phyloP scores from a whole-genome alignment of 2,797 vertebrate species.

The Sebastes reedi region DNA sequence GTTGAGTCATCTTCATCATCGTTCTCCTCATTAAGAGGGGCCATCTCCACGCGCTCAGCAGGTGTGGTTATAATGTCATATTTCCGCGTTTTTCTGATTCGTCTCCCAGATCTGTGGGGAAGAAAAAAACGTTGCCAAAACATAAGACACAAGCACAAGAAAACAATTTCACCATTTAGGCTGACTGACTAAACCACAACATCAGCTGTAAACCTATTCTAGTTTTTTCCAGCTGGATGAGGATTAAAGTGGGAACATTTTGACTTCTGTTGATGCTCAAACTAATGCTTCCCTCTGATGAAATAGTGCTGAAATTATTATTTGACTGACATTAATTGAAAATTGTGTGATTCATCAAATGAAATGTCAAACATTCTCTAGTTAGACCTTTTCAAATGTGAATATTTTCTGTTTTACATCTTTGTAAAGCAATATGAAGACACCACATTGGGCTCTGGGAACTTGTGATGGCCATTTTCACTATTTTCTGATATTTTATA shows the following conservation, averaged over 20 bases:
- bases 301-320: background rate
- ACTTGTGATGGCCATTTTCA: background rate
- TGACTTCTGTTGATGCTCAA: background rate
- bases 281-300: background rate
- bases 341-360: background rate
- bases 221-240: background rate
- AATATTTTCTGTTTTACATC: background rate
- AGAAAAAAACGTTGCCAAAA: constrained; percentile 4
- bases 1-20: constrained; percentile 95
- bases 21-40: constrained; percentile 93
- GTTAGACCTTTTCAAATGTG: background rate
- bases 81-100: constrained; percentile 93
- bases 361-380: background rate
- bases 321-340: background rate
- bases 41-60: constrained; percentile 95
- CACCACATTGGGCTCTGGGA: background rate
- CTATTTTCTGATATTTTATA: background rate
- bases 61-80: constrained; percentile 98
- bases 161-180: background rate
- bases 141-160: background rate
- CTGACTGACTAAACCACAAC: background rate
- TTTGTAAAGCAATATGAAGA: background rate
- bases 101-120: constrained; percentile 86
- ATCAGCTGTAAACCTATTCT: background rate
- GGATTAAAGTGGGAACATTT: background rate